Evolutionary conservation across 2,888 invertebrate genomes (phyloP), one percentile per base, ranked within the genome.

Genomic region (Plebejus melissa): DNA sequence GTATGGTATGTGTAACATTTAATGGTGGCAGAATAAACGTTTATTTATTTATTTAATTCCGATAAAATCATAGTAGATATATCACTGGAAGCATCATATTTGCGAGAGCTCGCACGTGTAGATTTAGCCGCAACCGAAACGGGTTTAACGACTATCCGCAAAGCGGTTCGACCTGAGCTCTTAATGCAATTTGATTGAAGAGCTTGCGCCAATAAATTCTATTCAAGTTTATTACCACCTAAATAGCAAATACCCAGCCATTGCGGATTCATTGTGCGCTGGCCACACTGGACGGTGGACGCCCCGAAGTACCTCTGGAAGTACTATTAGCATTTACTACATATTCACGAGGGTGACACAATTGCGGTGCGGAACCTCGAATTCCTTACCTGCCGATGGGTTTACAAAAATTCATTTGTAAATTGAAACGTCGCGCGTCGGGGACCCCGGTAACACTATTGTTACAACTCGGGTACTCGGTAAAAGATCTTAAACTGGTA

Each of bases 301-400:
- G 28, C 32, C 32, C 65, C 32, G 11, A 16, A 1, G 32, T 65
- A 13, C 11, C 36, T 16, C 32, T 36, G 16, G 11, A 16, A 1
- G 32, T 65, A 13, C 11, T 65, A 41, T 41, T 70, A 41, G 70
- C 70, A 70, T 69, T 69, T 60, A 58, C 22, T 22, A 60, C 69
- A 70, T 41, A 70, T 70, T 41, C 70, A 22, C 7, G 70, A 16
- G 32, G 16, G 70, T 70, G 70, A 70, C 70, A 41, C n/a, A 70
- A 70, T 70, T 70, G 70, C 41, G 70, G 41, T 9, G 41, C 28
- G 28, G n/a, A 7, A 46, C 69, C 69, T n/a, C 16, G 38, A 69
- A 70, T 70, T 70, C 70, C 22, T 70, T 70, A 70, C 70, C 70
- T 70, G 70, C 70, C 70, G 65, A 65, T 65, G 65, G 65, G 32